These are phyloP conservation scores for Hypomesus transpacificus DNA, from an alignment of 2,113 vertebrate species.

Conservation along the genomic window DNA sequence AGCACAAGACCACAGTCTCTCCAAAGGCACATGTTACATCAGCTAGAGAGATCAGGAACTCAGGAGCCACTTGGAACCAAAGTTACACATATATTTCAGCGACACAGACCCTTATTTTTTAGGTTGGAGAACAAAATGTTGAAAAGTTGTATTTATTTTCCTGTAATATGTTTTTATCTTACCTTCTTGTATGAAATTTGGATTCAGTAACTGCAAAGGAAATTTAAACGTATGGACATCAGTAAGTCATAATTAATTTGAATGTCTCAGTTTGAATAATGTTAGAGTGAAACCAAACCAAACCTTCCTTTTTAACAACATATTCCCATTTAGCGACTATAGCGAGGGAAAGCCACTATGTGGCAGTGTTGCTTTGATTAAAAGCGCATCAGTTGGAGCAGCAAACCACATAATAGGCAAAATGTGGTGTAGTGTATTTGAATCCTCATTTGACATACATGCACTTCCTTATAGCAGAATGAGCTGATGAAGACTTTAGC, in stretches of 20 bases:
- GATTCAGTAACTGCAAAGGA: conserved; percentile 93
- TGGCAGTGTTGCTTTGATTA: background rate
- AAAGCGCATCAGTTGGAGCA: background rate
- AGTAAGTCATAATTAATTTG: background rate
- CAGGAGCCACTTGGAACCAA: conserved; percentile 83
- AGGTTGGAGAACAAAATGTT: no score
- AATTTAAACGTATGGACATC: conserved; percentile 23
- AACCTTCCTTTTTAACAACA: background rate
- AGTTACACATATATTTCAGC: background rate
- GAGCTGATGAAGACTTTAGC: no score
- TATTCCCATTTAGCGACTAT: background rate
- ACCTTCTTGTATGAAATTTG: conserved; percentile 99
- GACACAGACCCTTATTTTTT: background rate
- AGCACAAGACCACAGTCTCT: conserved; percentile 89
- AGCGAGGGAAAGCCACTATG: background rate
- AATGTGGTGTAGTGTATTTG: no score
- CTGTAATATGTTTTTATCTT: conserved; percentile 52
- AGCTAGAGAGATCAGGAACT: conserved; percentile 89
- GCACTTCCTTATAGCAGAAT: no score
- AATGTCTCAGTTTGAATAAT: background rate
- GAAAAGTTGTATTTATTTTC: background rate
- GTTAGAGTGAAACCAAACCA: background rate
- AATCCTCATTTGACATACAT: no score
- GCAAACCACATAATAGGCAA: background rate
- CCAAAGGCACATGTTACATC: conserved; percentile 93